Conservation (phyloP, 2,113 vertebrate species). For the Xiphias gladius region DNA sequence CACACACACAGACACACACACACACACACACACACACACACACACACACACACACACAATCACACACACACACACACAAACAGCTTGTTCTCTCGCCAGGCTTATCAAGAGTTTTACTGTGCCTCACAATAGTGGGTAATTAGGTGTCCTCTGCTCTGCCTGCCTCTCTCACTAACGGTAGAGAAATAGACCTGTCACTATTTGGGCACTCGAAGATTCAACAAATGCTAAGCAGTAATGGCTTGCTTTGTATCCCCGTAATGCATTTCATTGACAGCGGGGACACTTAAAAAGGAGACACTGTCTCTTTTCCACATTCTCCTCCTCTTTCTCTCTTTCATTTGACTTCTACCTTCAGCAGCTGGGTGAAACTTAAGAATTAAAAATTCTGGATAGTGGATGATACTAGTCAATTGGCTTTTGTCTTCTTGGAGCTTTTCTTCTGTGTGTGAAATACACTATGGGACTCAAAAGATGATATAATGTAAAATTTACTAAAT, state of each 20-base stretch:
- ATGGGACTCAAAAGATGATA: not conserved
- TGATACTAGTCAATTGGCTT: conserved; percentile 45
- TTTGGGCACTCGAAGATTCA: conserved; percentile 84
- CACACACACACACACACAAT: conserved; percentile 32
- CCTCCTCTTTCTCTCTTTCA: conserved; percentile 65
- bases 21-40: conserved; percentile 34
- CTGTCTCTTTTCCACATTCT: conserved; percentile 43
- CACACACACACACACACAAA: conserved; percentile 34
- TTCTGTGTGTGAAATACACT: conserved; percentile 17
- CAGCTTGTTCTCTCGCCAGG: conserved; percentile 69
- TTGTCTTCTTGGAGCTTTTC: conserved; percentile 25
- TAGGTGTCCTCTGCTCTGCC: conserved; percentile 83
- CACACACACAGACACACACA: conserved; percentile 29
- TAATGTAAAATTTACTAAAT: not conserved
- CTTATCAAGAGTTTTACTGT: conserved; percentile 86
- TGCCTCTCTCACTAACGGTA: conserved; percentile 77
- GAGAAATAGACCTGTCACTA: conserved; percentile 88
- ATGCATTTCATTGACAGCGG: conserved; percentile 78
- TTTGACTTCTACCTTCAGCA: conserved; percentile 64
- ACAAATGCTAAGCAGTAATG: conserved; percentile 85
- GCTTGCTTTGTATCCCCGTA: conserved; percentile 81
- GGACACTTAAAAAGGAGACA: conserved; percentile 75
- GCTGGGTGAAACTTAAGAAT: conserved; percentile 48
- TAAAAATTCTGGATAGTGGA: conserved; percentile 43
- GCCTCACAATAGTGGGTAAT: conserved; percentile 85